Percentiles rank a stretch among this genome's conserved stretches.
Conservation (phyloP, 2,888 invertebrate genomes). For the Mantis religiosa region DNA sequence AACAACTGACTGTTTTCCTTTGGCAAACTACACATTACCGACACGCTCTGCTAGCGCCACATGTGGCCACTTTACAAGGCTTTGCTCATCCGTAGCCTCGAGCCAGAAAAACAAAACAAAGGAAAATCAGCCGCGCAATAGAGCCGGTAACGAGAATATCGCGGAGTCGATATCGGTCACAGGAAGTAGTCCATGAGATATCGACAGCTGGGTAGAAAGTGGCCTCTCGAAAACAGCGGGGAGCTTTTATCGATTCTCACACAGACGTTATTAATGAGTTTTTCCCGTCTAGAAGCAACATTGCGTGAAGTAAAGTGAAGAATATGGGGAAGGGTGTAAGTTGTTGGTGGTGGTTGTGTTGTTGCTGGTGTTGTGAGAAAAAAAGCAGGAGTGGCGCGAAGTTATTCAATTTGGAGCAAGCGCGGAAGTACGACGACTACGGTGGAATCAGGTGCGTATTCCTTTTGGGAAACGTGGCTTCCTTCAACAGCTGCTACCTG, state of each 20-base stretch:
- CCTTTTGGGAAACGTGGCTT: too few relatives aligned
- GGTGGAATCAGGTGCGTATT: neutral
- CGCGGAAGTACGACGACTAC: neutral
- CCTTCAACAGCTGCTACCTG: too few relatives aligned
- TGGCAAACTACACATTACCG: too few relatives aligned
- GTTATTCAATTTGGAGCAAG: neutral
- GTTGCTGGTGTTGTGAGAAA: neutral
- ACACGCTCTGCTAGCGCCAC: neutral
- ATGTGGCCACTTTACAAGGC: neutral
- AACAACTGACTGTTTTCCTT: too few relatives aligned
- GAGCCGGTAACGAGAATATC: neutral
- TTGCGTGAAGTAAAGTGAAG: neutral
- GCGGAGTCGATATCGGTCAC: neutral
- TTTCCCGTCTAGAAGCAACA: neutral
- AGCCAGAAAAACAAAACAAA: neutral
- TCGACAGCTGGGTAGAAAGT: neutral
- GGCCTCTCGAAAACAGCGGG: neutral
- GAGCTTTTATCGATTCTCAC: neutral
- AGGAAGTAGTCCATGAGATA: neutral
- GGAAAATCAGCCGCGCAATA: neutral
- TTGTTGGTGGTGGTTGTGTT: neutral
- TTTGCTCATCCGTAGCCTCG: neutral
- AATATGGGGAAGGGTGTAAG: neutral
- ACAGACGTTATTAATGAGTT: neutral
- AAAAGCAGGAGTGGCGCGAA: neutral